Evolutionary conservation across 2,797 vertebrate genomes (phyloP), one percentile per base, ranked within the genome.

Genomic region (Sus cebifrons): DNA sequence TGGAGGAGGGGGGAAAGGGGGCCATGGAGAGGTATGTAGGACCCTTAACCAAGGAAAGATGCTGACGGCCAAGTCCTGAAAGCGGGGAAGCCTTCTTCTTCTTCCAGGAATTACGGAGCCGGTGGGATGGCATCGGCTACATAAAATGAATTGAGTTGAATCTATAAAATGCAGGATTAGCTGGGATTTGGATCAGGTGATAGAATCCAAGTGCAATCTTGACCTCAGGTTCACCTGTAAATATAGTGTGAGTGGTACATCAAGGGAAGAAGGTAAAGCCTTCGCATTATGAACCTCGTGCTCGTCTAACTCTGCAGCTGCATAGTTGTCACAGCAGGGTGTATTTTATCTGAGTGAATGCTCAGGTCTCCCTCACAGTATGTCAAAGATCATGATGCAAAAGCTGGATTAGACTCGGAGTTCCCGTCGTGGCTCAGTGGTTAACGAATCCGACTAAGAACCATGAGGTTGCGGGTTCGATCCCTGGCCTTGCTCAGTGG

Each of bases 161-260:
- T 58, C n/a, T 58, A 16, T 79, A 58, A 79, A 93, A 73, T 32
- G 36, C 12, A 14, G 58, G 58, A 74, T 60, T 82, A 23, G 14
- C 71, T 68, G 65, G 54, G 56, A 84, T 73, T 84, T 79, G 32
- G 70, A 79, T 83, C 64, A 56, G 68, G 40, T 70, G n/a, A 62
- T 15, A 32, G 73, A 52, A 52, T 70, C 40, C 65, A 89, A 88
- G 62, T 62, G 36, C 11, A 65, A 27, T 75, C 71, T 23, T 11
- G 32, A 64, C 52, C 1, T 71, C 14, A 20, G 23, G 70, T 78
- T 93, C 67, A 79, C 82, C 23, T 54, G 1, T 27, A 17, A 62
- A 8, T 36, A 10, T 65, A 84, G 52, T 56, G 15, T 49, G 44
- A 79, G 74, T 32, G 25, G n/a, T 71, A 13, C 44, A 25, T 86